Conservation (phyloP, 2,113 vertebrate genomes). For the Felis chaus region DNA sequence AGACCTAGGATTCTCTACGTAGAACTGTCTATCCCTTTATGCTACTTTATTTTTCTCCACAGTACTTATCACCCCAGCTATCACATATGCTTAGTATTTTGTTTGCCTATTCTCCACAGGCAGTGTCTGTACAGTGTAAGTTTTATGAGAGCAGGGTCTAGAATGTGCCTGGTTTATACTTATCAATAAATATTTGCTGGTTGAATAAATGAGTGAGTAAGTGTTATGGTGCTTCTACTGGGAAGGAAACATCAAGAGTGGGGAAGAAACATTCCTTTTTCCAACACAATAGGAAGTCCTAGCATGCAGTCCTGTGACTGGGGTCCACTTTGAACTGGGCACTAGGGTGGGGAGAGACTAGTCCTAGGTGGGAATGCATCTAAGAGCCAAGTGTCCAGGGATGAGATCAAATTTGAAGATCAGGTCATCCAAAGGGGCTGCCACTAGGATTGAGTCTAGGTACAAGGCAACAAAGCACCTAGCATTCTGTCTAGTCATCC, state of each 20-base stretch:
- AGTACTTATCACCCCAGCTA: background rate
- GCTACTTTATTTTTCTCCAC: background rate
- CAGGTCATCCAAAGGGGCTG: background rate
- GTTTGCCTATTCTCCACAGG: background rate
- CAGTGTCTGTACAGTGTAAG: background rate
- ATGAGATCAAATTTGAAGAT: background rate
- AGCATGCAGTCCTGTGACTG: background rate
- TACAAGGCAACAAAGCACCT: background rate
- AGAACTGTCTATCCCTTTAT: background rate
- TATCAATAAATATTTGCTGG: background rate
- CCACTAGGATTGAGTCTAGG: background rate
- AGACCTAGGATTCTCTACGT: background rate
- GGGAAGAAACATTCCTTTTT: background rate
- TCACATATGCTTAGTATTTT: background rate
- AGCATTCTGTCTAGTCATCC: background rate
- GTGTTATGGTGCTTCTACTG: background rate
- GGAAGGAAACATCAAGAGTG: background rate
- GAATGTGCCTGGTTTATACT: background rate
- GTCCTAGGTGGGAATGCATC: no score
- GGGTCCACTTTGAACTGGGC: background rate
- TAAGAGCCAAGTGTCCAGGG: no score
- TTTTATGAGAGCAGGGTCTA: background rate
- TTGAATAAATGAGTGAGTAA: background rate
- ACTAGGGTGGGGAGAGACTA: background rate
- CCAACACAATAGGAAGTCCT: background rate